Evolutionary conservation across 2,113 vertebrate species (phyloP), one percentile per base, ranked within the genome.

Genomic region (Cariama cristata): DNA sequence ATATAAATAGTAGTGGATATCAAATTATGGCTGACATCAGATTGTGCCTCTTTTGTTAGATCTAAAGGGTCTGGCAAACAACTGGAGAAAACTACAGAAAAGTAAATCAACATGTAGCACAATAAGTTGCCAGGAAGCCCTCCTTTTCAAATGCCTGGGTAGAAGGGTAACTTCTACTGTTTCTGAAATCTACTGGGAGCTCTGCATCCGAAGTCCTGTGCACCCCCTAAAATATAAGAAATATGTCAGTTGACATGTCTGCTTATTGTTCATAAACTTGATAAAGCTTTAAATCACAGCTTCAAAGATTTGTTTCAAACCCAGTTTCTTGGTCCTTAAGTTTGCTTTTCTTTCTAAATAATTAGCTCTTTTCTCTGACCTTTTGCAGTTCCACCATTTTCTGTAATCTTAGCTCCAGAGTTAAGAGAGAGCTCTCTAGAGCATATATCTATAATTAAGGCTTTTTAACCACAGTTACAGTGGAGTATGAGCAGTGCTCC

Each of bases 1-100:
- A 47, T 88, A 44, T 93, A 91, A 86, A 88, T 69, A 71, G 75
- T 52, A 74, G 72, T 91, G 90, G 95, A 74, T 96, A 96, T 93
- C 97, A 94, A 86, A 90, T 95, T 95, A 73, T 97, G 92, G 67
- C 85, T 92, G 92, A 60, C 74, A 92, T 97, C 92, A 90, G 75
- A 50, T 82, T 95, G 55, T 79, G 79, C 88, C 55, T 74, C 92
- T 86, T 94, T 76, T 93, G 67, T 92, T 86, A 86, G 68, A 92
- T 96, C 90, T 96, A 95, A 89, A 86, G 80, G 55, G 42, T 47
- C 82, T 94, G 72, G 80, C 77, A 90, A 86, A 88, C 5, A 58
- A 75, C 5, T 81, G 92, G 63, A 77, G 86, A 95, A 92, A 63
- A 71, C 74, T 77, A 44, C 67, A 88, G 88, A 77, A 92, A 71